Evolutionary conservation across 2,113 vertebrate genomes (phyloP), one percentile per base, ranked within the genome.

Genomic region (Hippolais icterina): DNA sequence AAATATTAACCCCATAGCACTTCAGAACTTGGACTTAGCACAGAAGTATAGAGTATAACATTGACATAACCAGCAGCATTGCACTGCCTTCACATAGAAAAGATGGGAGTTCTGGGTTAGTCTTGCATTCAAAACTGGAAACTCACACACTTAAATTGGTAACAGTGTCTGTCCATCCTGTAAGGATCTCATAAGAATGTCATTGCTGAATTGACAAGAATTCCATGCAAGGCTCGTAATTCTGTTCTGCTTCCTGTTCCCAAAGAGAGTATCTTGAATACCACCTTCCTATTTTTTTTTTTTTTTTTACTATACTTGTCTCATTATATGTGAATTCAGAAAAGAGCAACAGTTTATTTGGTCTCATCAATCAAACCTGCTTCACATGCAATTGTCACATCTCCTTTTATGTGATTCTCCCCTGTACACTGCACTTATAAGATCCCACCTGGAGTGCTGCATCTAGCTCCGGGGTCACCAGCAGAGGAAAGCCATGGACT

Each of bases 221-320:
- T 35, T 85, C 20, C 37, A 35, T 31, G 28, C 25, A 31, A 85
- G 9, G 10, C 5, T 33, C 65, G 19, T 37, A 57, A 13, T 83
- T 65, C 12, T 69, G 6, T 56, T 33, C 22, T 65, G 31, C 25
- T 65, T 78, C 28, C 6, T 57, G 4, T 20, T 54, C 20, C 29
- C 7, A 49, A 72, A 28, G 8, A 18, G 0, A 64, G 2, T 21
- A 31, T 41, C 15, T 41, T 47, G 41, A 88, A 85, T 21, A 65
- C 0, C 1, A 2, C 3, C 12, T 74, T 60, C 23, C 3, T 3
- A 28, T 46, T 7, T 33, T 37, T 47, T 33, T 69, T 77, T 46
- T 7, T 33, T 37, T 47, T 33, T 69, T 77, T 19, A 7, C 21
- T 24, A 4, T 25, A 52, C 70, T 52, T 66, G 2, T 56, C 15